These are phyloP conservation scores for Anoplopoma fimbria DNA, from an alignment of 2,113 vertebrate species.

Conservation along the genomic window DNA sequence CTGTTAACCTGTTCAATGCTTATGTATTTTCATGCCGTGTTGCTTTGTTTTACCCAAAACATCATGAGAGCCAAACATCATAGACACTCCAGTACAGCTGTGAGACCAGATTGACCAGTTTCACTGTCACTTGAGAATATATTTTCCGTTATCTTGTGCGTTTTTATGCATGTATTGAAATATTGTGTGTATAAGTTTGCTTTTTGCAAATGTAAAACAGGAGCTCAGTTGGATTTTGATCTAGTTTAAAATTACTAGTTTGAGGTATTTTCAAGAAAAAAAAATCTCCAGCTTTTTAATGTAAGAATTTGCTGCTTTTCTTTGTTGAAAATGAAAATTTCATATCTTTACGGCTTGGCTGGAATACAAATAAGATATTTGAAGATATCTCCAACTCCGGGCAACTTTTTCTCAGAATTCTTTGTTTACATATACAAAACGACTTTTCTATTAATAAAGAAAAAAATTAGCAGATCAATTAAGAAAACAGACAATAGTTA, in stretches of 20 bases:
- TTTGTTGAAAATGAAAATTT: not conserved
- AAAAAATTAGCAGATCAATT: not conserved
- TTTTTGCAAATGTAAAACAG: not conserved
- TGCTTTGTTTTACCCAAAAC: conserved; percentile 77
- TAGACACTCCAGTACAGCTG: not conserved
- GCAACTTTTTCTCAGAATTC: not conserved
- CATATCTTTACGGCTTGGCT: not conserved
- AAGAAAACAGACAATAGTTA: not conserved
- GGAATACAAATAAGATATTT: not conserved
- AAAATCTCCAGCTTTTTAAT: not conserved
- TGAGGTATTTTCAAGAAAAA: not conserved
- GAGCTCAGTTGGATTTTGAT: not conserved
- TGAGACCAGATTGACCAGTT: conserved; percentile 36
- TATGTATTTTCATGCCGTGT: not conserved
- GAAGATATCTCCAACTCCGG: not conserved
- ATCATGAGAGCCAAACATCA: conserved; percentile 42
- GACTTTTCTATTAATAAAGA: not conserved
- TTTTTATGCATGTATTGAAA: not conserved
- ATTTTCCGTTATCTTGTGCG: not conserved
- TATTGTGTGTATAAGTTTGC: not conserved
- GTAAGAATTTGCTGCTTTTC: not conserved
- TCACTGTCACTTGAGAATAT: conserved; percentile 2
- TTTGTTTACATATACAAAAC: not conserved
- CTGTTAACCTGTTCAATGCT: not conserved
- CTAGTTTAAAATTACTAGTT: not conserved